Base-by-base conservation (phyloP, 2,797 vertebrate species). In the Oryzias sinensis region DNA sequence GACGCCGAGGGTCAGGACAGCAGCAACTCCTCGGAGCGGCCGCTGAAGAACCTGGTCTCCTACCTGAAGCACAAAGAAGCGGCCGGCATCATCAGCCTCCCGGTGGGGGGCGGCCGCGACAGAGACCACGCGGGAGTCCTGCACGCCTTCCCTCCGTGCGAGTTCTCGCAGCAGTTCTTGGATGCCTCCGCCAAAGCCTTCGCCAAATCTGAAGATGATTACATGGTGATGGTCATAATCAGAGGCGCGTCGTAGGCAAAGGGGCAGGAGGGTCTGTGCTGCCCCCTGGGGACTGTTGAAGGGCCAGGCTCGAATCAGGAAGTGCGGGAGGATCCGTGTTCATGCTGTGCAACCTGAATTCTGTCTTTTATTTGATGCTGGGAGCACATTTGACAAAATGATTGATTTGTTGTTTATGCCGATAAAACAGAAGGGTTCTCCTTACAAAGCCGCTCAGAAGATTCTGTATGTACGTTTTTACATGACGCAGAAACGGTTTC, bases 31-130 rank as follows among this genome's bases (percentile, higher is more conserved):
- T 93, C 92, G 0, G 96, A 99, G 88, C 91, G 96, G 70, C 97
- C 97, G 0, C 93, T 99, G 82, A 97, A 97, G 90, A 98, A 99
- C 92, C 95, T 99, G 86, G 97, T 99, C 73, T 97, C 96, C 64
- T 99, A 99, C 76, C 91, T 99, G 90, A 98, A 97, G 91, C 97
- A 99, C 94, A 99, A 99, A 91, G 96, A 99, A 88, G 97, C 97
- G 0, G 97, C 97, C 1, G 97, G 97, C 59, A 97, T 99, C 79
- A 97, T 99, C 92, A 97, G 95, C 89, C 95, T 99, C 66, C 96
- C 97, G 0, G 95, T 96, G n/a, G 95, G 94, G 76, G 94, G 95
- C 56, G 84, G 90, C 77, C 94, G 95, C 79, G 95, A 97, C 92
- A 99, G 98, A 87, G 97, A 99, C 85, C 93, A 95, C 87, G 92